phyloP scores from a whole-genome alignment of 2,797 vertebrate genomes.

The Atherinosoma microstoma region DNA sequence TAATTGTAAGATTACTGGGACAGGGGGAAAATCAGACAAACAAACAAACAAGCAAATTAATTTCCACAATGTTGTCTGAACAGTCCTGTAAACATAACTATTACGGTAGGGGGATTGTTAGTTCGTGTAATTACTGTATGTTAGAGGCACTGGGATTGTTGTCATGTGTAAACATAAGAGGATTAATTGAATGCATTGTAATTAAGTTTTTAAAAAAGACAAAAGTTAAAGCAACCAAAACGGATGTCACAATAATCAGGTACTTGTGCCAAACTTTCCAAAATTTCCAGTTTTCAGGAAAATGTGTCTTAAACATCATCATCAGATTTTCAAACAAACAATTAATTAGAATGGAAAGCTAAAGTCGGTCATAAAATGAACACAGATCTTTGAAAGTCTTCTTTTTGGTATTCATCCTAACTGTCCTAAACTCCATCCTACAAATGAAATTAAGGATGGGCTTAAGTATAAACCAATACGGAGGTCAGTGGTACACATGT shows the following conservation, averaged over 20 bases:
- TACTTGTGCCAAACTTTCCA: no score
- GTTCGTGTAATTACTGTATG: conserved; percentile 37
- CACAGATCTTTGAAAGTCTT: not conserved
- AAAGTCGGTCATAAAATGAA: not conserved
- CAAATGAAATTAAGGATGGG: no score
- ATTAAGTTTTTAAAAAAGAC: not conserved
- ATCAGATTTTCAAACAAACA: no score
- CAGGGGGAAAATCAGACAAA: conserved; percentile 16
- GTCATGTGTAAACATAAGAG: conserved; percentile 6
- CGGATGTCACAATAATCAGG: no score
- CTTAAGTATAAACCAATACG: no score
- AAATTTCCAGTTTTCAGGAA: no score
- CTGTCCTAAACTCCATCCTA: no score
- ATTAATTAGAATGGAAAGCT: not conserved
- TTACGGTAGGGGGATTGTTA: conserved; percentile 20
- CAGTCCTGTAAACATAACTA: conserved; percentile 37
- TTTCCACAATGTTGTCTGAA: conserved; percentile 34
- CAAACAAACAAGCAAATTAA: conserved; percentile 32
- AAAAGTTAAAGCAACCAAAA: no score
- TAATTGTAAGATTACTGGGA: conserved; percentile 12
- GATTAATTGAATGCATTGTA: conserved; percentile 7
- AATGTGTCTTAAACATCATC: no score
- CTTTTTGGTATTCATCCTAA: no score
- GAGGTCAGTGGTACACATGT: no score
- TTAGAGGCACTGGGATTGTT: conserved; percentile 4